These are phyloP conservation scores for Acanthurus tractus DNA, from an alignment of 2,797 vertebrate species.

Conservation along the genomic window DNA sequence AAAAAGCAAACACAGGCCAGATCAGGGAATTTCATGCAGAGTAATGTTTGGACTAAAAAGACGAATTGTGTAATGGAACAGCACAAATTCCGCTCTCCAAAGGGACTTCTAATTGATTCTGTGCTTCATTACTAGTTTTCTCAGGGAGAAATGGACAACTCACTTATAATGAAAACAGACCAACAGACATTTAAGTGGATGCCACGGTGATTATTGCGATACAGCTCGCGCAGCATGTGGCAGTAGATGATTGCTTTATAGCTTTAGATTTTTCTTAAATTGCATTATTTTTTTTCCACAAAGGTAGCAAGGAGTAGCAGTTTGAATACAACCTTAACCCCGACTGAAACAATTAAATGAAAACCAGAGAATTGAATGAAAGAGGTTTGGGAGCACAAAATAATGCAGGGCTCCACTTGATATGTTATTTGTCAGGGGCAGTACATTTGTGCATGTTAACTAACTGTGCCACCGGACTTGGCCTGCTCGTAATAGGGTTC, in stretches of 20 bases:
- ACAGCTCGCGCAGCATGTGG: constrained; percentile 59
- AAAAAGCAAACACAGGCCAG: constrained; percentile 80
- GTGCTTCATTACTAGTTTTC: constrained; percentile 76
- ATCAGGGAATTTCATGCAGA: constrained; percentile 79
- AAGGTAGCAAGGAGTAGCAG: constrained; percentile 45
- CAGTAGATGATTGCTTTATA: constrained; percentile 60
- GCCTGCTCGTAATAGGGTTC: constrained; percentile 79
- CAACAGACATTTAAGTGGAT: constrained; percentile 64
- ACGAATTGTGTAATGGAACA: constrained; percentile 75
- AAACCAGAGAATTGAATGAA: constrained; percentile 68
- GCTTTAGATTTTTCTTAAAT: constrained; percentile 57
- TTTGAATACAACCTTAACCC: constrained; percentile 69
- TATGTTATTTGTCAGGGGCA: constrained; percentile 84
- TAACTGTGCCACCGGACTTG: constrained; percentile 84
- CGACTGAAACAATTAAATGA: constrained; percentile 74
- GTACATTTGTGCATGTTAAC: constrained; percentile 84
- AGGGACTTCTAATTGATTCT: constrained; percentile 80
- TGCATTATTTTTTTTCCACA: constrained; percentile 62
- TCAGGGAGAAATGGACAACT: constrained; percentile 69
- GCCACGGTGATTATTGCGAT: constrained; percentile 67
- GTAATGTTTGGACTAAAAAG: constrained; percentile 78
- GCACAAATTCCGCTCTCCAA: constrained; percentile 69
- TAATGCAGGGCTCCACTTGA: constrained; percentile 75
- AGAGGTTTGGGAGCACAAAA: constrained; percentile 68
- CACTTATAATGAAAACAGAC: constrained; percentile 70